Conservation (phyloP, 2,797 vertebrate species). For the Urophycis tenuis region DNA sequence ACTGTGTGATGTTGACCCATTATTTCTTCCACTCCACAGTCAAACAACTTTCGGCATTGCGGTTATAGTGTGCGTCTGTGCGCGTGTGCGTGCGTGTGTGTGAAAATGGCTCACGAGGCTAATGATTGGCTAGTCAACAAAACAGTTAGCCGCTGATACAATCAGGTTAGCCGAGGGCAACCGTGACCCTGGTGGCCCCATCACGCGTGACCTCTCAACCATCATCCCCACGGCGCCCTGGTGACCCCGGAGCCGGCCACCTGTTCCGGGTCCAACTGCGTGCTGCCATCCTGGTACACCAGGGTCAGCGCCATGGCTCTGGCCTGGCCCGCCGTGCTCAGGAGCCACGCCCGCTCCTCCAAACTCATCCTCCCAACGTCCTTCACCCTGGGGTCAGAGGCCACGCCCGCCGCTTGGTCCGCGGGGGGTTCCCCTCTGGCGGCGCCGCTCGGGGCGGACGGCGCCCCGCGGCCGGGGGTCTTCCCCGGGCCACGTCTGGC, state of each 20-base stretch:
- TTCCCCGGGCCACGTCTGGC: conserved; percentile 9
- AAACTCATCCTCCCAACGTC: conserved; percentile 63
- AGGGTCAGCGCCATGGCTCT: conserved; percentile 72
- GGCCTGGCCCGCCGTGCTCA: conserved; percentile 56
- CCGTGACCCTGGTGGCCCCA: background rate
- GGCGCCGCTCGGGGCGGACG: background rate
- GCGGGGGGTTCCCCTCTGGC: background rate
- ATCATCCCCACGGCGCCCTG: background rate
- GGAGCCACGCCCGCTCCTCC: conserved; percentile 62
- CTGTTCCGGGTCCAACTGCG: conserved; percentile 75
- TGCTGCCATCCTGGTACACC: conserved; percentile 79
- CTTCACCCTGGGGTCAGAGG: conserved; percentile 61
- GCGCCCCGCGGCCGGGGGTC: background rate
- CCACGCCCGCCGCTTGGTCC: conserved; percentile 29
- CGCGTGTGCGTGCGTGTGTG: no score
- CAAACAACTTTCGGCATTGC: background rate
- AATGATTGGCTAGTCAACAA: background rate
- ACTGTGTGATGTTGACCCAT: background rate
- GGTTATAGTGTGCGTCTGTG: background rate
- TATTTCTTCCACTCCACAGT: background rate
- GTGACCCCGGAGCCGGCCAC: conserved; percentile 49
- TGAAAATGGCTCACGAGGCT: background rate
- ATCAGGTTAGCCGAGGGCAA: background rate
- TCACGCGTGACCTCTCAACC: background rate
- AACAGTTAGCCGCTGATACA: background rate